These are phyloP conservation scores for Parnassius glacialis DNA, from an alignment of 2,888 invertebrate species.

Conservation along the genomic window DNA sequence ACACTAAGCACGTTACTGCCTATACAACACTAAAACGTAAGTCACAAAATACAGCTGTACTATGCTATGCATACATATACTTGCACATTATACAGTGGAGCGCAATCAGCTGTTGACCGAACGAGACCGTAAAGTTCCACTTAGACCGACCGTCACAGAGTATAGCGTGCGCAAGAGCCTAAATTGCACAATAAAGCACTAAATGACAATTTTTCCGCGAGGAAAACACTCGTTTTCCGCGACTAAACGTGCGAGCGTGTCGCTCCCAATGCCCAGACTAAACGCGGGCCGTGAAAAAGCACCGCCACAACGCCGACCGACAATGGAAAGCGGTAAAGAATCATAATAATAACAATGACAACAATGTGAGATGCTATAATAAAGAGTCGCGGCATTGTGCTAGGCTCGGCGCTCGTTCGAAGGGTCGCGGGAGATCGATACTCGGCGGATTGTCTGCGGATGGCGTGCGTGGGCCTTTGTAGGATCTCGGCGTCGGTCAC, in stretches of 20 bases:
- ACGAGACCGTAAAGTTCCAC: constrained; percentile 30
- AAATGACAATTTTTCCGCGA: constrained; percentile 64
- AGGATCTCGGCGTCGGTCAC: constrained; percentile 39
- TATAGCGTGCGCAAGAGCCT: constrained; percentile 59
- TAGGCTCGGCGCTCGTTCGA: constrained; percentile 75
- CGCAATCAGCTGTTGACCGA: constrained; percentile 44
- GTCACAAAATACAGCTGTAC: constrained; percentile 21
- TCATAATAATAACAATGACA: constrained; percentile 82
- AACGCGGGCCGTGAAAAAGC: constrained; percentile 80
- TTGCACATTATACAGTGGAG: constrained; percentile 18
- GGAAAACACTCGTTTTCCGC: constrained; percentile 77
- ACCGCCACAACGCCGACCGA: constrained; percentile 80
- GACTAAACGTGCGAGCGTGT: constrained; percentile 77
- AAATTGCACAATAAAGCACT: constrained; percentile 52
- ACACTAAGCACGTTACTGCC: neutral
- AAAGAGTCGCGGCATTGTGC: constrained; percentile 80
- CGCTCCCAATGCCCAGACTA: constrained; percentile 80
- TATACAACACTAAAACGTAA: constrained; percentile 10
- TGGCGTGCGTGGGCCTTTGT: constrained; percentile 73
- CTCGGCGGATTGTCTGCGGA: constrained; percentile 74
- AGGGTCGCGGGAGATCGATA: constrained; percentile 80
- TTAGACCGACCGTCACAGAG: constrained; percentile 35
- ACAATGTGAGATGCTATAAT: constrained; percentile 82
- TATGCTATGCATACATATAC: constrained; percentile 6
- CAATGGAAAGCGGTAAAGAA: constrained; percentile 82